Base-by-base conservation (phyloP, 2,797 vertebrate genomes). In the Botia kubotai region DNA sequence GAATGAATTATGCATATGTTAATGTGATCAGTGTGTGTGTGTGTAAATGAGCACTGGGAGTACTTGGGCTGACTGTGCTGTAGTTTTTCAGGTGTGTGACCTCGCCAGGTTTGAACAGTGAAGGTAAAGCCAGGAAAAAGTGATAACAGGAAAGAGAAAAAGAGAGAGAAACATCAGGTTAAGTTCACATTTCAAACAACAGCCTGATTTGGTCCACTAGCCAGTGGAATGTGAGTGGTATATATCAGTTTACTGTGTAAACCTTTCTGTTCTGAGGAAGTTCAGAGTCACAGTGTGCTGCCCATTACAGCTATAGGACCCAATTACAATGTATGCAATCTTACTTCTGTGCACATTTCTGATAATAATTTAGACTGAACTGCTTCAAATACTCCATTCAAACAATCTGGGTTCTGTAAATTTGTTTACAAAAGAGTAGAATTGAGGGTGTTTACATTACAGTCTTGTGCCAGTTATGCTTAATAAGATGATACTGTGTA, bases 71-170 rank as follows among this genome's bases (percentile, higher is more conserved):
- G 48, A 82, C n/a, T 26, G 71, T 52, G 6, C 53, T 12, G n/a
- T 17, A 62, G 48, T 72, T 46, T 67, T 63, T 71, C 68, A 79
- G 77, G 67, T 79, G 43, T 10, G 12, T 79, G 46, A 75, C 71
- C 69, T 78, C 55, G 21, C 58, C 58, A 77, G 73, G 57, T 57
- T 71, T 69, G 60, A 72, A 70, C 67, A 21, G 23, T 1, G 13
- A 78, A 62, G 23, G 6, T 39, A 6, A 73, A 79, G 62, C 82
- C 80, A 84, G 72, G 73, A 78, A 83, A 87, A 83, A 67, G 53
- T 75, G 58, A 77, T 77, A 71, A 78, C n/a, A 39, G 19, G 75
- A 82, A 77, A 63, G 62, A 52, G 52, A 71, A 7, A 78, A 3
- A 12, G 36, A 23, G 46, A 57, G 65, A n/a, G 67, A 21, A 48